Base-by-base conservation (phyloP, 1,140 invertebrate species). In the Pseudomyrmex sp. region DNA sequence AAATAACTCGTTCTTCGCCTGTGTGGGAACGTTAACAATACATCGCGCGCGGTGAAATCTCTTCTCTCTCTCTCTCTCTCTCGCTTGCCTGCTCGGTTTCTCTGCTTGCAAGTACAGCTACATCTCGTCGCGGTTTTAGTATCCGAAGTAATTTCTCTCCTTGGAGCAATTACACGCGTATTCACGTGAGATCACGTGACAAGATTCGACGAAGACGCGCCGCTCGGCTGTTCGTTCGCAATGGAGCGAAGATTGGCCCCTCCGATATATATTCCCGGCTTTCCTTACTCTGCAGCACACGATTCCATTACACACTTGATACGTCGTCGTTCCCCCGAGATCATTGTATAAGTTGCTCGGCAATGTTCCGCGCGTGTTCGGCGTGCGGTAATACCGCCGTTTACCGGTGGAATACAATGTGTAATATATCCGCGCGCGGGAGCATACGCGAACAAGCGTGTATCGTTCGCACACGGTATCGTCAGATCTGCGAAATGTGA, bases 401-500 rank as follows among this genome's bases (percentile, higher is more conserved):
- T 87, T 88, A 85, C 62, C 68, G 26, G 59, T 20, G 66, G 76
- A 88, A 87, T 88, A 88, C 87, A 88, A 88, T 82, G 83, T 87
- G 75, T 76, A 87, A 87, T 88, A 79, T 87, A 85, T 88, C 66
- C n/a, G 59, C 46, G 50, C 35, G 50, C 18, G 59, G 50, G 20
- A 68, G 74, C 13, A 54, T 46, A 65, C 52, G 56, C 12, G 10
- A 66, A 26, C 18, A 20, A 62, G 1, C 10, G 68, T 23, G 69
- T 84, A 84, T 84, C 73, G 85, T 68, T 82, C 54, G 52, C 18
- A 52, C 35, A 35, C 35, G 4, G 35, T 66, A 65, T 73, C 69
- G 50, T 59, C 50, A 61, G 62, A 85, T 75, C 80, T 89, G 87
- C 84, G 90, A 90, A 91, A 91, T 89, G 90, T 85, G 89, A 93